Conservation (phyloP, 1,140 invertebrate genomes). For the Notospermus geniculatus region DNA sequence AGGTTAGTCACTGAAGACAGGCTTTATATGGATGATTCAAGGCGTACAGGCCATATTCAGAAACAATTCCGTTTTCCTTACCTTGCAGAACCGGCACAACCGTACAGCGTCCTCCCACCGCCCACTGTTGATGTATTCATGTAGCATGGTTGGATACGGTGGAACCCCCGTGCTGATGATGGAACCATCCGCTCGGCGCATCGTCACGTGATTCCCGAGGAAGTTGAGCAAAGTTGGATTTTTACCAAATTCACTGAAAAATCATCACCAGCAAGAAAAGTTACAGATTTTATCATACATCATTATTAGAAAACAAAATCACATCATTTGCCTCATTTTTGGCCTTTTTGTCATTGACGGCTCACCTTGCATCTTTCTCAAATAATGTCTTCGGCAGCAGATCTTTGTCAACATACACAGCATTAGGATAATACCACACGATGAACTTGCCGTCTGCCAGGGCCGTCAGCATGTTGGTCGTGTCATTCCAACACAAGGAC, state of each 20-base stretch:
- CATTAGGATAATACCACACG: constrained; percentile 83
- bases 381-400: constrained; percentile 66
- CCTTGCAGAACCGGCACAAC: constrained; percentile 75
- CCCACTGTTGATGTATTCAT: constrained; percentile 63
- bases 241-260: constrained; percentile 72
- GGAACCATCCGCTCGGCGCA: constrained; percentile 71
- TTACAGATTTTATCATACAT: neutral
- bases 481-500: constrained; percentile 77
- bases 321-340: too few species aligned
- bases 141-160: constrained; percentile 67
- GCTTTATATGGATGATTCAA: too few species aligned
- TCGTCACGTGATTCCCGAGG: constrained; percentile 73
- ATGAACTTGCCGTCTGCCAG: constrained; percentile 76
- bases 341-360: too few species aligned
- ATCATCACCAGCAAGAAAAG: constrained; percentile 19
- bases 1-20: too few species aligned
- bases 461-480: constrained; percentile 78
- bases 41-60: too few species aligned
- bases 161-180: constrained; percentile 65
- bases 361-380: constrained; percentile 66
- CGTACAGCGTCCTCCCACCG: constrained; percentile 75
- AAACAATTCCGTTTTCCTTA: too few species aligned
- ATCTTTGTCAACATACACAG: constrained; percentile 72
- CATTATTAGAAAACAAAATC: too few species aligned
- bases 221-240: constrained; percentile 76